Base-by-base conservation (phyloP, 2,113 vertebrate species). In the Pachyramphus minor region DNA sequence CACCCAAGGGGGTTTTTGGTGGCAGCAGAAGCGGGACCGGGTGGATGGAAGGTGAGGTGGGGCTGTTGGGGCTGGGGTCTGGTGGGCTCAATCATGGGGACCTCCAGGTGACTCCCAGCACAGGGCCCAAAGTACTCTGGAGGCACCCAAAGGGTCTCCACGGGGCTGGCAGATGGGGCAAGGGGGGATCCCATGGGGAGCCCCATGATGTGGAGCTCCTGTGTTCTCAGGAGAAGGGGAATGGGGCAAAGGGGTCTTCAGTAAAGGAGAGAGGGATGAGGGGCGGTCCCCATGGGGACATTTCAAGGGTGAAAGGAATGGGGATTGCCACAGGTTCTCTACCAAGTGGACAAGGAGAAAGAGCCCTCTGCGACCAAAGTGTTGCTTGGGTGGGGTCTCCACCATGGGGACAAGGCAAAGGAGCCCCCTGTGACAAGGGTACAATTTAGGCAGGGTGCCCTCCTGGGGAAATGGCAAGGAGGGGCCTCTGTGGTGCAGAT, bases 51-150 rank as follows among this genome's bases (percentile, higher is more conserved):
- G 72, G 63, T 33, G 42, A 95, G 88, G 83, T 59, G 60, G 53
- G 76, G 30, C 42, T 74, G 37, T 3, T 0, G 6, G 79, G 68
- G 24, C 27, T 47, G 75, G 58, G 76, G 24, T 53, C 35, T 31
- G 21, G 5, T 49, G 87, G 31, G 12, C 8, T 50, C 1, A 2
- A 1, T 39, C 1, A 0, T 0, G 2, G 52, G 74, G 50, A n/a
- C 5, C 10, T 28, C 41, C 0, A 1, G 5, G 39, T 37, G 7
- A n/a, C 18, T 30, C n/a, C 59, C 23, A 52, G 14, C 47, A 62
- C 14, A 2, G 21, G 66, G 71, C 44, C n/a, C 0, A 0, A 19
- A 28, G 37, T 76, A 27, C 44, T 30, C 2, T 2, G 52, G 37
- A 30, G 72, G 7, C 15, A 8, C 9, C 2, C 0, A 2, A 31